A percentile compares a stretch with the other conserved stretches of the same genome.
Evolutionary conservation across 2,797 vertebrate species (phyloP).

Genomic region (Macropus fuliginosus): DNA sequence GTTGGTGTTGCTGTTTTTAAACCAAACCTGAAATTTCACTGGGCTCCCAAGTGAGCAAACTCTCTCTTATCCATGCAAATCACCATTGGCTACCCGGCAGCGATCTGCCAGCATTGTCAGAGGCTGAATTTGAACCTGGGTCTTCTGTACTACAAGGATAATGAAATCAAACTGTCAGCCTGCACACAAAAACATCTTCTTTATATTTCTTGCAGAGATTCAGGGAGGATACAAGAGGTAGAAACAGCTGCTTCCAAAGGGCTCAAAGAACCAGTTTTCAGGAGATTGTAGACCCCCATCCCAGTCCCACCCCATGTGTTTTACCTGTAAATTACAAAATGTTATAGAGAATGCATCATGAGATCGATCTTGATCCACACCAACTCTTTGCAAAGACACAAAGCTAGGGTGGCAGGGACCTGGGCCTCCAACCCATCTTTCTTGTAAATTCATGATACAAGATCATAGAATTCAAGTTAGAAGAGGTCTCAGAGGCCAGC

Average conservation of each 20-base stretch:
- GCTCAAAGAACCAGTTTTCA: neutral
- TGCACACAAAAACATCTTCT: neutral
- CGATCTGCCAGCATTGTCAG: neutral
- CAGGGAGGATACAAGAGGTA: neutral
- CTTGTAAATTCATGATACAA: no score
- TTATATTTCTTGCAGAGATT: neutral
- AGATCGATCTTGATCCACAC: neutral
- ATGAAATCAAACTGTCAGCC: slow-evolving; percentile 1
- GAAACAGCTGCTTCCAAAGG: neutral
- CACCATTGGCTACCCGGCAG: neutral
- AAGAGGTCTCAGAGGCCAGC: no score
- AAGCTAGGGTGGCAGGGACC: no score
- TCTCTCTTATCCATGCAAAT: neutral
- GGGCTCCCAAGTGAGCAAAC: neutral
- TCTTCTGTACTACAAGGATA: neutral
- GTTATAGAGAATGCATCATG: neutral
- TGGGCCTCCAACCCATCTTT: no score
- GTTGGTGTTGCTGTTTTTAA: neutral
- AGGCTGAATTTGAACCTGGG: neutral
- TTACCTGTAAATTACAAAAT: neutral
- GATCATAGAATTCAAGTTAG: no score
- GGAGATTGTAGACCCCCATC: neutral
- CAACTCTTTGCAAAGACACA: neutral
- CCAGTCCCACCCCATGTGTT: neutral
- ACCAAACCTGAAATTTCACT: neutral